Base-by-base conservation (phyloP, 2,888 invertebrate species). In the Drosophila nr. fundita region DNA sequence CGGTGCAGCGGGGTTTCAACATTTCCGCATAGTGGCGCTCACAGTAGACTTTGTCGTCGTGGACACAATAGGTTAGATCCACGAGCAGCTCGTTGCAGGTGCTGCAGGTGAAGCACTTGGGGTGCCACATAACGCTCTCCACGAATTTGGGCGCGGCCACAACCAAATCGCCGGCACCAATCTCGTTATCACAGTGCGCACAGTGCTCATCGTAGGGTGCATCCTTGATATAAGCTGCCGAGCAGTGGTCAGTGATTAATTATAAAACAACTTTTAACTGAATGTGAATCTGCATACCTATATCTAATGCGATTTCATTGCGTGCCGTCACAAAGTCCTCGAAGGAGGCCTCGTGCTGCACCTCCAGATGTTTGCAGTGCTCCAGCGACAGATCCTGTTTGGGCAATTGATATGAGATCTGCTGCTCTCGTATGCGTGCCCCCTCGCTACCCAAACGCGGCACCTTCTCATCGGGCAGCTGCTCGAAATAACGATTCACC, bases 1-100 rank as follows among this genome's bases (percentile, higher is more conserved):
- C 97, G 76, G 98, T 96, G 93, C 99, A 99, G 89, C 99, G 95
- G 21, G 99, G 99, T 93, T 98, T 98, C 92, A 99, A 94, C 91
- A 97, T 95, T 94, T 99, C 99, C 59, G 99, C 98, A 93, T 99
- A 99, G 94, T 99, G 99, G 78, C 99, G 95, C 91, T 98, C 98
- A 94, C 99, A 99, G 94, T 96, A 98, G 78, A 98, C 94, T 78
- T 96, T 95, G 82, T 97, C 97, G 86, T 98, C 97, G 92, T 97
- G 95, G 78, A 97, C 96, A 93, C 99, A 99, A 94, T 99, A 99
- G 59, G 98, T 97, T 90, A 99, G 95, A 94, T 99, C 99, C 74
- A 99, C 99, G 72, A 99, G 95, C 64, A 98, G 95, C 94, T 99
- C 98, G 86, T 96, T 95, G 94, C 99, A 99, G 67, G 96, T 95